These are phyloP conservation scores for Triops cancriformis DNA, from an alignment of 1,140 invertebrate genomes.

Conservation along the genomic window DNA sequence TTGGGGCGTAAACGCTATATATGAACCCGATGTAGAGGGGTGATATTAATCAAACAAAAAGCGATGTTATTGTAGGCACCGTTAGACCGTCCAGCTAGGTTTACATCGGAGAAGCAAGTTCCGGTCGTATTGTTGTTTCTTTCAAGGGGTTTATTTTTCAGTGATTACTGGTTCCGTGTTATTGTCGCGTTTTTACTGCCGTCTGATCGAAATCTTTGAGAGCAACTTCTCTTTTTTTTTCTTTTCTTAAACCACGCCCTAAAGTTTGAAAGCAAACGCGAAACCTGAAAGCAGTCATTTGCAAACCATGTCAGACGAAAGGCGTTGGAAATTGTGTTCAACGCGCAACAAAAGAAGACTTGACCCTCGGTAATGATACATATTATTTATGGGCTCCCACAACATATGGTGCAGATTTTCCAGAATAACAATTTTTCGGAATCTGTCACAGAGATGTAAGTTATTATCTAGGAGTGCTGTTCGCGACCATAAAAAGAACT, in stretches of 20 bases:
- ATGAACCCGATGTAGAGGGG: not conserved
- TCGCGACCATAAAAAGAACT: not conserved
- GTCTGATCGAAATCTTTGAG: not conserved
- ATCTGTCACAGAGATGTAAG: not conserved
- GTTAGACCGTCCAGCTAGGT: not conserved
- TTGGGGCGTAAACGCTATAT: not conserved
- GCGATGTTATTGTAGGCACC: constrained; percentile 5
- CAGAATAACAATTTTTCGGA: not conserved
- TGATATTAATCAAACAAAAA: constrained; percentile 12
- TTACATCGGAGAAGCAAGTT: not conserved
- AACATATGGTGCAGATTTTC: not conserved
- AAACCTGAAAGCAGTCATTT: no score
- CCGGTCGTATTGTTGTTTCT: constrained; percentile 4
- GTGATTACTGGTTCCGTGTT: not conserved
- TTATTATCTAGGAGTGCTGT: not conserved
- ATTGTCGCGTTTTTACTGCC: not conserved
- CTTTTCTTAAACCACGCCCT: not conserved
- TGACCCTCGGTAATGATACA: not conserved
- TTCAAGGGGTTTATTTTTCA: not conserved
- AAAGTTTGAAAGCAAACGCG: not conserved
- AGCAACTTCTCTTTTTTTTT: not conserved
- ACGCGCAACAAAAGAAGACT: not conserved
- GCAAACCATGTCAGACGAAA: not conserved
- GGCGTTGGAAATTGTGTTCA: not conserved
- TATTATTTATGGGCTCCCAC: not conserved